Base-by-base conservation (phyloP, 2,797 vertebrate genomes). In the Peromyscus aztecus region DNA sequence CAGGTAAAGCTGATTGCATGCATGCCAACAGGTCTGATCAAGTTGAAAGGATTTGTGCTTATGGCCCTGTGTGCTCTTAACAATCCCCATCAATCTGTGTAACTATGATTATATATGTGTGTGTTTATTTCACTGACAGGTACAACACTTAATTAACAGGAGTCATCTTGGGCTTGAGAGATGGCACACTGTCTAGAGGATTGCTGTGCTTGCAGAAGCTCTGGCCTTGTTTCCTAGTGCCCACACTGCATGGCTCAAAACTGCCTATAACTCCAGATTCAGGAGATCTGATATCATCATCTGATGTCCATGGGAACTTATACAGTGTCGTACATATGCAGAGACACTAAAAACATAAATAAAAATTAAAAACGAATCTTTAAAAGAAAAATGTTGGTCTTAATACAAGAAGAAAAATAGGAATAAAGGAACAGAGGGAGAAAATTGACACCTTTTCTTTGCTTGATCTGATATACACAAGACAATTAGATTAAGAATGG, bases 91-190 rank as follows among this genome's bases (percentile, higher is more conserved):
- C 6, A 55, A 37, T 86, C 57, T 76, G 13, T 49, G 17, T 69
- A 2, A 31, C 0, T 31, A 49, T 59, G 65, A 87, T 61, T 85
- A 49, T 12, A 27, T 57, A 77, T 73, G n/a, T 9, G 40, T 4
- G 0, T 76, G 21, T 0, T 0, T 43, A 37, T 78, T 11, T 1
- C 4, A 11, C 2, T 46, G 8, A 49, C 24, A 71, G n/a, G 9
- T 16, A 7, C 9, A 73, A 57, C n/a, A 57, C n/a, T 73, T 52
- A 37, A 4, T 29, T 87, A 65, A 14, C 43, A 61, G 4, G 21
- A 23, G 37, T 43, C 46, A 2, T 65, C 16, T 65, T 34, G 9
- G 40, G 19, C 17, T 67, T 29, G 43, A 46, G 6, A 82, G 40
- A 24, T 85, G 6, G 19, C 29, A 49, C 40, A 7, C 11, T 23